Evolutionary conservation across 2,113 vertebrate genomes (phyloP).

Genomic region (Tychaedon coryphoeus): DNA sequence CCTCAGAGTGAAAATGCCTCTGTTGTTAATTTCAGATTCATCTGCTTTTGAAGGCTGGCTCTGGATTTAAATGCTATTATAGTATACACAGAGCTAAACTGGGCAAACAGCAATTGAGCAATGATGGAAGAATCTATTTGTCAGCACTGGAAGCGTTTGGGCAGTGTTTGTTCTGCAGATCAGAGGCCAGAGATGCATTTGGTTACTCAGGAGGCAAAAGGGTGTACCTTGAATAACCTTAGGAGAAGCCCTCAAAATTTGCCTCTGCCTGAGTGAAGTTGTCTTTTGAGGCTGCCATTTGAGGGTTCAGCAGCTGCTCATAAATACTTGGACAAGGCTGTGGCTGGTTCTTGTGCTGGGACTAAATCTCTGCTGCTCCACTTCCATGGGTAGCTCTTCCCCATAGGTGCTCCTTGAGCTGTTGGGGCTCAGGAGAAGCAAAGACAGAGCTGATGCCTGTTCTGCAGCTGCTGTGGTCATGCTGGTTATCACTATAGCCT

Average conservation of each 20-base stretch:
- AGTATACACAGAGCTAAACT: not conserved
- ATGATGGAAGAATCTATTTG: conserved; percentile 5
- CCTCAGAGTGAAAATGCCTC: conserved; percentile 43
- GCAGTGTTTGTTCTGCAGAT: not conserved
- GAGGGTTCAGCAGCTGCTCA: not conserved
- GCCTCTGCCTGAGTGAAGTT: not conserved
- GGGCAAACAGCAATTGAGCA: conserved; percentile 15
- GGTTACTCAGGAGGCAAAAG: not conserved
- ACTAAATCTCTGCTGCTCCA: not conserved
- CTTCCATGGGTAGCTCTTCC: accelerated
- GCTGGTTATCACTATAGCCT: not conserved
- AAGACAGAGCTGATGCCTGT: not conserved
- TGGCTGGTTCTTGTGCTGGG: not conserved
- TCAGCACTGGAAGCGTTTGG: not conserved
- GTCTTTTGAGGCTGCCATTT: not conserved
- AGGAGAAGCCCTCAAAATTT: not conserved
- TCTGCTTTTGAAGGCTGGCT: conserved; percentile 36
- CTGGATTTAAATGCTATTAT: conserved; percentile 20
- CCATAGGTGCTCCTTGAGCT: not conserved
- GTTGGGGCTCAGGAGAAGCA: not conserved
- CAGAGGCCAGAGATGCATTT: not conserved
- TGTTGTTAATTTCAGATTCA: conserved; percentile 52
- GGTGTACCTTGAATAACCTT: not conserved
- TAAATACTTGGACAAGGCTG: not conserved
- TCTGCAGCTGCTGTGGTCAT: not conserved